Conservation (phyloP, 2,113 vertebrate species). For the Capreolus pygargus region DNA sequence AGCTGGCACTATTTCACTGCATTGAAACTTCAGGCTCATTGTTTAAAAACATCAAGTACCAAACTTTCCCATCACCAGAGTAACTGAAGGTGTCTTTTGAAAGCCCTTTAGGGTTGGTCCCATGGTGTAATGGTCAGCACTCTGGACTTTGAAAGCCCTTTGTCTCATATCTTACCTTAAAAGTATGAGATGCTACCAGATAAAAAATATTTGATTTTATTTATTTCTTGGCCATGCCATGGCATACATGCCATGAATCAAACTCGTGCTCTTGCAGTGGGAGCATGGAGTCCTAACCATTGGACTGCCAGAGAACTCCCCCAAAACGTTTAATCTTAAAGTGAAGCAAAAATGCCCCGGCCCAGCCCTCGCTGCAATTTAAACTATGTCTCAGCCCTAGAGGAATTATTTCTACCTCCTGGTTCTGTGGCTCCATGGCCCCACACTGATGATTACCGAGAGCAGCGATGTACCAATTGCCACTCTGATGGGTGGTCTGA, state of each 20-base stretch:
- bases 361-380: neutral
- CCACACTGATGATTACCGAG: neutral
- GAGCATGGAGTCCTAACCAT: neutral
- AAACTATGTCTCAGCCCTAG: neutral
- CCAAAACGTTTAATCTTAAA: neutral
- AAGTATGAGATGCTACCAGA: neutral
- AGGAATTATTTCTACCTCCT: neutral
- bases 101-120: no score
- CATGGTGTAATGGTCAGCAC: no score
- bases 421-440: neutral
- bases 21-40: neutral
- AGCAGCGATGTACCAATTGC: neutral
- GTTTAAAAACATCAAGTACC: neutral
- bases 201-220: neutral
- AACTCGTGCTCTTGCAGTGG: neutral
- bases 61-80: neutral
- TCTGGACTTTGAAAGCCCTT: neutral
- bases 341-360: neutral
- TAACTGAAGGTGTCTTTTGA: neutral
- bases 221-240: neutral
- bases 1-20: neutral
- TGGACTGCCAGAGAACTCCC: neutral
- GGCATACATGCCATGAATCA: neutral
- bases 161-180: neutral
- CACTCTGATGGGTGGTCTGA: constrained; percentile 23